These are phyloP conservation scores for Pipra filicauda DNA, from an alignment of 2,113 vertebrate genomes.

Conservation along the genomic window DNA sequence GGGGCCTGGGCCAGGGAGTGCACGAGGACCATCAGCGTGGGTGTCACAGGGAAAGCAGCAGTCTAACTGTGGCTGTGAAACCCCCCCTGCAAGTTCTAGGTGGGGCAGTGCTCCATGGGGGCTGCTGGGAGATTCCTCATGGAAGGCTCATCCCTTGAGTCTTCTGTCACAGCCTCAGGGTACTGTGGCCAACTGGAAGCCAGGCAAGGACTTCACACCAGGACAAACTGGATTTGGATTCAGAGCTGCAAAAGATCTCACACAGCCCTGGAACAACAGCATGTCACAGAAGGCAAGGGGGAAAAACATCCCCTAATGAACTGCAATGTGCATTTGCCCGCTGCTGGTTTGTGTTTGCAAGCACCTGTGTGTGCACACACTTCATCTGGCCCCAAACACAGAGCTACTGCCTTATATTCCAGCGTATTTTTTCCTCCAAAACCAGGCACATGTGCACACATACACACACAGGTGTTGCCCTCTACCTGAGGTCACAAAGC, in stretches of 20 bases:
- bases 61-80: background rate
- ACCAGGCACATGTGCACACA: fast-evolving
- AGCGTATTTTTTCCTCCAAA: background rate
- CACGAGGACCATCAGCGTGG: fast-evolving
- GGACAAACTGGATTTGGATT: background rate
- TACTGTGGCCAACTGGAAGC: background rate
- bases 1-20: fast-evolving
- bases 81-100: fast-evolving
- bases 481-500: background rate
- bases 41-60: fast-evolving
- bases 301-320: background rate
- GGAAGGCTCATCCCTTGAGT: fast-evolving
- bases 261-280: background rate
- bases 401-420: background rate
- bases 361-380: fast-evolving
- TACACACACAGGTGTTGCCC: background rate
- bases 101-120: fast-evolving
- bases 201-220: background rate
- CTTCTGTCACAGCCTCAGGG: background rate
- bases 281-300: background rate
- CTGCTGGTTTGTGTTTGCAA: background rate
- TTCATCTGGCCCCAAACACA: background rate
- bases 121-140: background rate
- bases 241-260: background rate
- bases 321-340: background rate